Percentiles rank a stretch among this genome's conserved stretches.
These are phyloP conservation scores for Eupeodes latifasciatus DNA, from an alignment of 2,888 invertebrate genomes.

Conservation along the genomic window DNA sequence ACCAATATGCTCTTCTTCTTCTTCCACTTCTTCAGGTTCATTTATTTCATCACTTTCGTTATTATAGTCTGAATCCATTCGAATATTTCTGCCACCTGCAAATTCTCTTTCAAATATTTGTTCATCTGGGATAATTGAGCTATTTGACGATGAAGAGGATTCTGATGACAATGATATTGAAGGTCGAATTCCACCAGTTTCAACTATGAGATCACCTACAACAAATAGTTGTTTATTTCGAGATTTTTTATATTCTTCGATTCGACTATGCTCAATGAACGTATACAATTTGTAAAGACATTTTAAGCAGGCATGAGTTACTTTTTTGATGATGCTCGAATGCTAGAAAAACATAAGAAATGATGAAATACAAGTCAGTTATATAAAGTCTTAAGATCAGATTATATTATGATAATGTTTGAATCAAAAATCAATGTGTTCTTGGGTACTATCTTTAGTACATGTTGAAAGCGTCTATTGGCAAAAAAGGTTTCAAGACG, in stretches of 20 bases:
- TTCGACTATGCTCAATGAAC: constrained; percentile 47
- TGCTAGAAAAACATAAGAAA: constrained; percentile 27
- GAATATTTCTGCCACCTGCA: constrained; percentile 4
- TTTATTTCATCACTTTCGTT: constrained; percentile 6
- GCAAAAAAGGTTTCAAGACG: too few relatives aligned
- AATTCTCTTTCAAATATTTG: constrained; percentile 37
- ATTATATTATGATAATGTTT: too few relatives aligned
- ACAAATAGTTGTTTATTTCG: constrained; percentile 19
- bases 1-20: background rate
- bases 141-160: constrained; percentile 19
- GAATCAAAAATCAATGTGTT: too few relatives aligned
- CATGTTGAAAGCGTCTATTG: too few relatives aligned
- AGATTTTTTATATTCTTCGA: constrained; percentile 21
- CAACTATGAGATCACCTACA: constrained; percentile 17
- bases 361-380: too few relatives aligned
- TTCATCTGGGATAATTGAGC: constrained; percentile 25
- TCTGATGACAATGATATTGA: background rate
- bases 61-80: background rate
- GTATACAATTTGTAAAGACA: constrained; percentile 65
- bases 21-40: background rate
- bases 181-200: constrained; percentile 1
- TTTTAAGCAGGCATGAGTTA: constrained; percentile 53
- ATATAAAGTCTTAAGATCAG: too few relatives aligned
- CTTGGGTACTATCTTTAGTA: too few relatives aligned
- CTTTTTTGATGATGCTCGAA: constrained; percentile 17